Base-by-base conservation (phyloP, 2,113 vertebrate genomes). In the Passer montanus region DNA sequence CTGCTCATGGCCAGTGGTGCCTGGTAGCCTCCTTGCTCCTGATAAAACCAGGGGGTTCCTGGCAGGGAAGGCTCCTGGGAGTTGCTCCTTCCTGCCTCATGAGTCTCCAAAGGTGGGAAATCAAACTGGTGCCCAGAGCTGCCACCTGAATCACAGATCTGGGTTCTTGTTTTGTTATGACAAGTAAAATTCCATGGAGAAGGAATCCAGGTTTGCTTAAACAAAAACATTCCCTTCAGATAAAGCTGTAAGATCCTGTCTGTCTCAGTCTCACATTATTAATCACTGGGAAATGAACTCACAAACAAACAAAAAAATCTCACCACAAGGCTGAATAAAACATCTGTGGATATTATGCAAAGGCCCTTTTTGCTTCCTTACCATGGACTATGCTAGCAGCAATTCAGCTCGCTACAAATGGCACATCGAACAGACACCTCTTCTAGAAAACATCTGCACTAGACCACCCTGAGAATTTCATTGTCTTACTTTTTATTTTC, bases 1-100 rank as follows among this genome's bases (percentile, higher is more conserved):
- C 41, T 27, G 47, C 4, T 37, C 18, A 43, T 30, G 59, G 58
- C 16, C 37, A 21, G 26, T 11, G 37, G 33, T 53, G 49, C n/a
- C 39, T 27, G 17, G 52, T 19, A 17, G 52, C 17, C 17, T 53
- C 11, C 2, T 28, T 44, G 56, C 26, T 62, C 21, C 17, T 9
- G 10, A 2, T 2, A 1, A 33, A 68, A 8, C 30, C 30, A 55
- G 30, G 53, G 11, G 1, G 19, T 55, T 33, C 30, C 53, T 55
- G 30, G 47, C 23, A 39, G 31, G 17, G 43, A 24, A n/a, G 0
- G 0, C 2, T 59, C 9, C 52, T 15, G 0, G 17, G 0, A 37
- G 4, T 8, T 24, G 44, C 0, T 17, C 31, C 1, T 39, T 55
- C 53, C 35, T 59, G 56, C 46, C 50, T 26, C 18, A 1, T 1